phyloP scores from a whole-genome alignment of 2,113 vertebrate species.

The Myanophis thanlyinensis region DNA sequence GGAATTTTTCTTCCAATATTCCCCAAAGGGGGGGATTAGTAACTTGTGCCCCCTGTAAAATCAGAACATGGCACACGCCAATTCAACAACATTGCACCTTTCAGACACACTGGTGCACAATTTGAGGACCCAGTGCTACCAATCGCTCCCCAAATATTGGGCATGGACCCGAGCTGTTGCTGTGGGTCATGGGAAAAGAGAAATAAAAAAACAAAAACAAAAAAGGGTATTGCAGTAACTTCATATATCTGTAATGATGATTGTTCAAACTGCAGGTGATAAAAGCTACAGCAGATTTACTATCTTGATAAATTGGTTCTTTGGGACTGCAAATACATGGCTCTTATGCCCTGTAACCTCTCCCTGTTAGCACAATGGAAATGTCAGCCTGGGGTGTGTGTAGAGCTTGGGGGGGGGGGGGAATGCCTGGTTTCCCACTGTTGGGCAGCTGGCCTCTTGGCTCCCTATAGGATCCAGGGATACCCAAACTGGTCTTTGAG shows the following conservation, averaged over 20 bases:
- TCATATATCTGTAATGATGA: background rate
- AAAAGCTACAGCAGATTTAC: background rate
- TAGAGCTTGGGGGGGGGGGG: background rate
- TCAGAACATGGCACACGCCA: background rate
- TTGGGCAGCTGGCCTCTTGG: background rate
- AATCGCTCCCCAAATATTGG: background rate
- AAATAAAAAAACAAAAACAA: background rate
- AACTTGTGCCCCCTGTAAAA: background rate
- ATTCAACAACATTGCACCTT: background rate
- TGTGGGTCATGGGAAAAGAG: background rate
- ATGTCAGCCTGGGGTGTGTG: background rate
- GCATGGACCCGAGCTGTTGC: background rate
- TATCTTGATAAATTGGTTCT: background rate
- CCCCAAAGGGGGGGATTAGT: background rate
- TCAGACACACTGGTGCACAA: background rate
- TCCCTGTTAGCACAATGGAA: background rate
- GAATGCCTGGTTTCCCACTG: background rate
- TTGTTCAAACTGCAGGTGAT: background rate
- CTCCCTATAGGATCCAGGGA: background rate
- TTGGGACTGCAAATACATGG: background rate
- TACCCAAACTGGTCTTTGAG: background rate
- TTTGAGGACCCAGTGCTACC: background rate
- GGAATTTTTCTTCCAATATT: no score
- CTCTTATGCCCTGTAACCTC: background rate
- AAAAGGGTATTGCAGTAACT: background rate